Evolutionary conservation across 2,888 invertebrate species (phyloP).

Genomic region (Mayetiola destructor): DNA sequence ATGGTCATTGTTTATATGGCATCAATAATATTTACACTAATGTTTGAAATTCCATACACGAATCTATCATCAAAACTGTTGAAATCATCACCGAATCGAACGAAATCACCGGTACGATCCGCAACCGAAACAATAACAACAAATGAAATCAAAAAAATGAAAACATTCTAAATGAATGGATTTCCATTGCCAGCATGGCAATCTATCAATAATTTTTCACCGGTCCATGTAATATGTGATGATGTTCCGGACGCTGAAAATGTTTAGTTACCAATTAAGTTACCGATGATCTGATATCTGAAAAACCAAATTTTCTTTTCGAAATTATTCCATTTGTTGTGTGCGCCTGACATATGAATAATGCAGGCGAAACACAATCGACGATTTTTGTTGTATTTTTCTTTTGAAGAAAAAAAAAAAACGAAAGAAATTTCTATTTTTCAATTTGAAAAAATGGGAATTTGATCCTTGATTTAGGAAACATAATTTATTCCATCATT

Average conservation of each 20-base stretch:
- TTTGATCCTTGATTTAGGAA: background rate
- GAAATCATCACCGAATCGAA: background rate
- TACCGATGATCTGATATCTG: no score
- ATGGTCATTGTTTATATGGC: slow-evolving; percentile 29
- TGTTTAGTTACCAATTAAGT: no score
- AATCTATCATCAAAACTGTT: slow-evolving; percentile 25
- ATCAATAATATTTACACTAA: slow-evolving; percentile 29
- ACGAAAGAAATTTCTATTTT: no score
- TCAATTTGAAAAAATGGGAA: no score
- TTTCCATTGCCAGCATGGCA: no score
- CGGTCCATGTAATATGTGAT: no score
- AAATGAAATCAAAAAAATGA: background rate
- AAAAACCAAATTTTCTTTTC: background rate
- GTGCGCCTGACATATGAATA: background rate
- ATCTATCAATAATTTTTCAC: no score
- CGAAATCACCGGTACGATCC: background rate
- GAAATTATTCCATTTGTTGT: background rate
- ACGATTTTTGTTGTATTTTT: background rate
- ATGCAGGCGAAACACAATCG: background rate
- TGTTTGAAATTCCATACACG: slow-evolving; percentile 32
- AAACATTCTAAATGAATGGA: background rate
- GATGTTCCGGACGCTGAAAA: no score
- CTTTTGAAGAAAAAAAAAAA: background rate
- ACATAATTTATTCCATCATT: slow-evolving; percentile 4
- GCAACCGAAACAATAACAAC: background rate